A percentile compares a stretch with the other conserved stretches of the same genome.
Evolutionary conservation across 2,888 invertebrate genomes (phyloP).

Genomic region (Apamea crenata): DNA sequence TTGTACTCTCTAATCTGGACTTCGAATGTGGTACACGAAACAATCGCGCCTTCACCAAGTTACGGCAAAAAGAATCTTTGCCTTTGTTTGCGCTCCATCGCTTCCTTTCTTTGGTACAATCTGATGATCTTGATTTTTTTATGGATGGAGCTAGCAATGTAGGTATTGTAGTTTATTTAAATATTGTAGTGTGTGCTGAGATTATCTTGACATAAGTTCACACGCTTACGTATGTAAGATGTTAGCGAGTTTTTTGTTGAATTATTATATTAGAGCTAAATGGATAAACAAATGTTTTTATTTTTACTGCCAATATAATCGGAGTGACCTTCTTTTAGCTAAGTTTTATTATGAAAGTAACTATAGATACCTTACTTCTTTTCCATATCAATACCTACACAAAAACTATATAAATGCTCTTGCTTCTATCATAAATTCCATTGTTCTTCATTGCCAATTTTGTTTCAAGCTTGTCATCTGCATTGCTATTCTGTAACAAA

Average conservation of each 20-base stretch:
- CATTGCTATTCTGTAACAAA: too few relatives aligned
- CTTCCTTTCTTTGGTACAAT: background rate
- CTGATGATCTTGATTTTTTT: background rate
- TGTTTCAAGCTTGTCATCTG: background rate
- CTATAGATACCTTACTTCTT: background rate
- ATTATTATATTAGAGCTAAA: constrained; percentile 2
- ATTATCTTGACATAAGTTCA: constrained; percentile 48
- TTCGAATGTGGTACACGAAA: constrained; percentile 49
- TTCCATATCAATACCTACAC: background rate
- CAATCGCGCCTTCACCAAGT: constrained; percentile 23
- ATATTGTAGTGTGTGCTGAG: background rate
- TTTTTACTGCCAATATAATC: background rate
- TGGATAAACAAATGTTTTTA: background rate
- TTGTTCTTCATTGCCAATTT: background rate
- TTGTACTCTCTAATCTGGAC: constrained; percentile 67
- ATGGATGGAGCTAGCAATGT: constrained; percentile 11
- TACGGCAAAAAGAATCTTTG: background rate
- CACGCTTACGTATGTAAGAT: constrained; percentile 16
- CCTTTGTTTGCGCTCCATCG: constrained; percentile 12
- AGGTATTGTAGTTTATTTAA: constrained; percentile 6
- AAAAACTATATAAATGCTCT: background rate
- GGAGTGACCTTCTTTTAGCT: too few relatives aligned
- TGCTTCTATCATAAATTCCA: background rate
- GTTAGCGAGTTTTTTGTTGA: constrained; percentile 23
- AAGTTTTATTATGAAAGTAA: background rate